phyloP scores from a whole-genome alignment of 2,113 vertebrate genomes.

The Ptyas mucosa region DNA sequence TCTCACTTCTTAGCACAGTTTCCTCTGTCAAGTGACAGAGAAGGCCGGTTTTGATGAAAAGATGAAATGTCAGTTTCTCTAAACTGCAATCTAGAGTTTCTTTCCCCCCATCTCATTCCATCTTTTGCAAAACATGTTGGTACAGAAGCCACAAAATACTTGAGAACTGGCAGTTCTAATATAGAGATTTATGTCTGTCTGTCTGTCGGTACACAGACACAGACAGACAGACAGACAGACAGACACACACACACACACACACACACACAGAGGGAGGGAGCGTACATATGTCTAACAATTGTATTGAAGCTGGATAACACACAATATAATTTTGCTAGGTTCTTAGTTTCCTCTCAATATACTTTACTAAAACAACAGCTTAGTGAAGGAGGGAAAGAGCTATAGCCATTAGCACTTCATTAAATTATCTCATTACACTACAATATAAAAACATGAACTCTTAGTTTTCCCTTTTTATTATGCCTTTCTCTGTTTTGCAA shows the following conservation, averaged over 20 bases:
- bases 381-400: conserved; percentile 12
- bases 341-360: conserved; percentile 19
- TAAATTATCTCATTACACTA: conserved; percentile 38
- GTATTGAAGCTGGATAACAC: not conserved
- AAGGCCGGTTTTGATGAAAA: not conserved
- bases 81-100: not conserved
- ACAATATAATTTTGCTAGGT: not conserved
- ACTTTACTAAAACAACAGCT: conserved; percentile 13
- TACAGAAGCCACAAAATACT: not conserved
- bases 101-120: not conserved
- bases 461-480: conserved; percentile 15
- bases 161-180: not conserved
- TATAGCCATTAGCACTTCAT: conserved; percentile 14
- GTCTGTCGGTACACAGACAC: too few relatives aligned
- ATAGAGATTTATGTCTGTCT: too few relatives aligned
- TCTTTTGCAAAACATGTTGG: not conserved
- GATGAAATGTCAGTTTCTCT: not conserved
- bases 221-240: too few relatives aligned
- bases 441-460: conserved; percentile 33
- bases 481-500: not conserved
- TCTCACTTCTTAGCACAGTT: not conserved
- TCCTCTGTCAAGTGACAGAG: not conserved
- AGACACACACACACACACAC: too few relatives aligned
- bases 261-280: too few relatives aligned
- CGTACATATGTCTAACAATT: not conserved